A percentile compares a stretch with the other conserved stretches of the same genome.
These are phyloP conservation scores for Muscicapa comitata DNA, from an alignment of 2,797 vertebrate species.

Conservation along the genomic window DNA sequence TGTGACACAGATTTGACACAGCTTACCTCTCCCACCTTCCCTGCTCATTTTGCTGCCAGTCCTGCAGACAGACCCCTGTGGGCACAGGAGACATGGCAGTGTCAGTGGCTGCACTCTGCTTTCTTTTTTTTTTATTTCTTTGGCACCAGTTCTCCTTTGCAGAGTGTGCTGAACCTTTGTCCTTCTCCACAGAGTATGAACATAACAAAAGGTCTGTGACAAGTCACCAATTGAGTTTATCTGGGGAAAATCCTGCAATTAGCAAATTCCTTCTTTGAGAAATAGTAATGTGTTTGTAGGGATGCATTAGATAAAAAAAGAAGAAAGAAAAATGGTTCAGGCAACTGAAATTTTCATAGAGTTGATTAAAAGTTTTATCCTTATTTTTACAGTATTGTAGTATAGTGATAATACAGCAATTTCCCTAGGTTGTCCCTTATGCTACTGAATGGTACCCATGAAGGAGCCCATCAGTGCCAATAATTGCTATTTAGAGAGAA, in stretches of 20 bases:
- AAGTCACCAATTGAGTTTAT: neutral
- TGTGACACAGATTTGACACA: neutral
- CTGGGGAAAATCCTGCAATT: neutral
- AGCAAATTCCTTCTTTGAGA: neutral
- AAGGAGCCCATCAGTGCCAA: neutral
- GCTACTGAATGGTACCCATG: neutral
- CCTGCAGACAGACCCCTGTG: neutral
- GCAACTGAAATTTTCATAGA: neutral
- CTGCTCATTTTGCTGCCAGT: neutral
- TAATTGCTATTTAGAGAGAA: neutral
- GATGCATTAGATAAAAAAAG: neutral
- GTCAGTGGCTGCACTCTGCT: neutral
- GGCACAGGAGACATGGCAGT: neutral
- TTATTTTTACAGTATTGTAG: neutral
- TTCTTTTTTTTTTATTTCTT: neutral
- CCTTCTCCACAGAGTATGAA: neutral
- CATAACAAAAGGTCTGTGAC: neutral
- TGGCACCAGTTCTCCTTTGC: neutral
- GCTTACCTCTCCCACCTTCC: neutral
- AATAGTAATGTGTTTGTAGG: neutral
- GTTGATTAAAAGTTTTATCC: neutral
- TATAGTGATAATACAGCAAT: neutral
- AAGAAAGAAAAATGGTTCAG: neutral
- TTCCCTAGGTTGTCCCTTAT: neutral
- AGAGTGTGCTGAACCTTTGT: conserved; percentile 4